Evolutionary conservation across 1,140 invertebrate species (phyloP).

Genomic region (Nasonia vitripennis): DNA sequence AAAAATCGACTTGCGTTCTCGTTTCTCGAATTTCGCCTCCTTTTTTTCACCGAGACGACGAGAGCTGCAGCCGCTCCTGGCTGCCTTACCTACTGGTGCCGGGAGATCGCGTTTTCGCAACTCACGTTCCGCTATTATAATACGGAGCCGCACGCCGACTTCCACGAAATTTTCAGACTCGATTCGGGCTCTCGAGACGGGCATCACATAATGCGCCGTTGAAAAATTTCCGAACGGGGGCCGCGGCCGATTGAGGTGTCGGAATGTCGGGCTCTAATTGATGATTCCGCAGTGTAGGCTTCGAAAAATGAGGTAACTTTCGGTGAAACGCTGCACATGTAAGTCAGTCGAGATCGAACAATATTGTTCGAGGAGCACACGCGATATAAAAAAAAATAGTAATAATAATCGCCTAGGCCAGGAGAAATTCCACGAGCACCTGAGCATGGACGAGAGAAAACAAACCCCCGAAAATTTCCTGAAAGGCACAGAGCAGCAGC

Average conservation of each 20-base stretch:
- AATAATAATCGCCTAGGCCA: neutral
- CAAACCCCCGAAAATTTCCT: conserved; percentile 11
- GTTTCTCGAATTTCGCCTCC: conserved; percentile 53
- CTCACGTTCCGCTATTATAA: conserved; percentile 22
- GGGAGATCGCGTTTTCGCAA: conserved; percentile 33
- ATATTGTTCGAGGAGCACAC: neutral
- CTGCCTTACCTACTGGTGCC: neutral
- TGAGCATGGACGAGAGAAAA: neutral
- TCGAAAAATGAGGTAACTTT: neutral
- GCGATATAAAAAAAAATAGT: neutral
- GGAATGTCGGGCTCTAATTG: neutral
- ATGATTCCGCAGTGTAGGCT: neutral
- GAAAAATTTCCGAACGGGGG: neutral
- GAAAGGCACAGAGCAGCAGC: neutral
- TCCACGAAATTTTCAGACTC: conserved; percentile 31
- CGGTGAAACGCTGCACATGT: neutral
- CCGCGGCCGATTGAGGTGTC: neutral
- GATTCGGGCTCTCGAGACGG: neutral
- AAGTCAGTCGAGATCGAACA: neutral
- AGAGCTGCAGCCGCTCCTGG: neutral
- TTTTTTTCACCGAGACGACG: neutral
- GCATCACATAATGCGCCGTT: neutral
- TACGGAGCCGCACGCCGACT: neutral
- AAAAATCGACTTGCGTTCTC: conserved; percentile 64
- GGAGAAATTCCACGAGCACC: neutral